Evolutionary conservation across 2,797 vertebrate genomes (phyloP), one percentile per base, ranked within the genome.

Genomic region (Sebastes trivittatus): DNA sequence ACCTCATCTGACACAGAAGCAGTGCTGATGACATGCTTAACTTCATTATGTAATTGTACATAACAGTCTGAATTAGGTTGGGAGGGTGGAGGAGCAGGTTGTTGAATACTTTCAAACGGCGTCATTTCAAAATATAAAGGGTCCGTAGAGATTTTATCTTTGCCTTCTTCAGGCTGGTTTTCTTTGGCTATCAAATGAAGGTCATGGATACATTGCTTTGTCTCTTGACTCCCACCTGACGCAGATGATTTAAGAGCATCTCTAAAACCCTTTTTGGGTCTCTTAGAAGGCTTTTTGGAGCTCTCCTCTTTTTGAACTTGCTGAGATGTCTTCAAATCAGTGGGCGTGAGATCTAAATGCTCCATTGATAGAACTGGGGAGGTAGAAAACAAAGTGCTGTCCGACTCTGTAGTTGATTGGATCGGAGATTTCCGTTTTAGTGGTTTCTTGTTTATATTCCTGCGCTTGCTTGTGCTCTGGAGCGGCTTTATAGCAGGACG

Each of bases 51-150:
- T 27, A 82, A 52, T 0, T 32, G n/a, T 4, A 72, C 54, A 30
- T 0, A 30, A 72, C 11, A 70, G 60, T 80, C 58, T 3, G 29
- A 22, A 30, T 11, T 16, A 30, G 16, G 11, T 2, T 58, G 67
- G 10, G 69, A 16, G 4, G 36, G 6, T 7, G 20, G 25, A 27
- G 62, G 14, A 73, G 4, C n/a, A 7, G 54, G n/a, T 14, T 77
- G 46, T 6, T 9, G 23, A 23, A 36, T 22, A 22, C 55, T 71
- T 61, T 87, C 81, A 66, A 65, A 81, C 5, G 79, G 82, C 7
- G 81, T 85, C 75, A 87, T 92, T 90, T 92, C 89, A 84, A 90
- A 92, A 84, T 86, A 88, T 1, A 91, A 22, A 27, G 79, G 34
- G 25, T 86, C 77, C 0, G 0, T 5, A 5, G 77, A 61, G 18